These are phyloP conservation scores for Ancistrus triradiatus DNA, from an alignment of 2,113 vertebrate species.

Conservation along the genomic window DNA sequence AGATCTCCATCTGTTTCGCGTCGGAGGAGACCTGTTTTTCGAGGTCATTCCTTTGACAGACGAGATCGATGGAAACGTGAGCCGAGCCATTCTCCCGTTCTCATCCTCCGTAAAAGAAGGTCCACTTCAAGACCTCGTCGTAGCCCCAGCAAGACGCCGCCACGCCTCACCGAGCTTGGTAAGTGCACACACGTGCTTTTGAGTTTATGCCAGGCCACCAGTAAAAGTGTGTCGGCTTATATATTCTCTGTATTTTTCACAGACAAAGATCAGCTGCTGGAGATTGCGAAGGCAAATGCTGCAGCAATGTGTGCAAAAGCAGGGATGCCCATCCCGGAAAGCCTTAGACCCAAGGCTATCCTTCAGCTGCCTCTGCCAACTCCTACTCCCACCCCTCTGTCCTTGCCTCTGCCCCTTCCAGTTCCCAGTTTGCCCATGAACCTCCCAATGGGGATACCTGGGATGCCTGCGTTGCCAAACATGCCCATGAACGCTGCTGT, in stretches of 20 bases:
- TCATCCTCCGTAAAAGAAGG: slow-evolving; percentile 81
- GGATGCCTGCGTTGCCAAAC: slow-evolving; percentile 69
- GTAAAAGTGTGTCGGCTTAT: too few relatives aligned
- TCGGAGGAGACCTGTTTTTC: slow-evolving; percentile 75
- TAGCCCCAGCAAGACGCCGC: slow-evolving; percentile 84
- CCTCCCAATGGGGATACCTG: slow-evolving; percentile 55
- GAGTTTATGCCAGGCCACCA: too few relatives aligned
- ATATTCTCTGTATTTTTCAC: too few relatives aligned
- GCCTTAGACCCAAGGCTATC: slow-evolving; percentile 85
- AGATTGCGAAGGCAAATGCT: slow-evolving; percentile 98
- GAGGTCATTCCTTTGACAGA: slow-evolving; percentile 84
- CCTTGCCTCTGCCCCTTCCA: slow-evolving; percentile 69
- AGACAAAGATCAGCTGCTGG: slow-evolving; percentile 98
- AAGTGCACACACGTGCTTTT: slow-evolving; percentile 38
- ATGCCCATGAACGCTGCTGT: slow-evolving; percentile 74
- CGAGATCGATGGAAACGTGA: slow-evolving; percentile 82
- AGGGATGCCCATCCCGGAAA: slow-evolving; percentile 91
- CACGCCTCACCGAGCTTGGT: slow-evolving; percentile 94
- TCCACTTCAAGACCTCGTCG: slow-evolving; percentile 82
- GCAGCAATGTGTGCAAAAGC: slow-evolving; percentile 99
- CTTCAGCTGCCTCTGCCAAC: slow-evolving; percentile 78
- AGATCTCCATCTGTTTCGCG: slow-evolving; percentile 80
- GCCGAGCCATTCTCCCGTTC: slow-evolving; percentile 86
- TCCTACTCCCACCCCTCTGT: slow-evolving; percentile 64
- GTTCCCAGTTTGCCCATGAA: slow-evolving; percentile 62